phyloP scores from a whole-genome alignment of 2,888 invertebrate genomes.

The Dicranocentrus wangi region DNA sequence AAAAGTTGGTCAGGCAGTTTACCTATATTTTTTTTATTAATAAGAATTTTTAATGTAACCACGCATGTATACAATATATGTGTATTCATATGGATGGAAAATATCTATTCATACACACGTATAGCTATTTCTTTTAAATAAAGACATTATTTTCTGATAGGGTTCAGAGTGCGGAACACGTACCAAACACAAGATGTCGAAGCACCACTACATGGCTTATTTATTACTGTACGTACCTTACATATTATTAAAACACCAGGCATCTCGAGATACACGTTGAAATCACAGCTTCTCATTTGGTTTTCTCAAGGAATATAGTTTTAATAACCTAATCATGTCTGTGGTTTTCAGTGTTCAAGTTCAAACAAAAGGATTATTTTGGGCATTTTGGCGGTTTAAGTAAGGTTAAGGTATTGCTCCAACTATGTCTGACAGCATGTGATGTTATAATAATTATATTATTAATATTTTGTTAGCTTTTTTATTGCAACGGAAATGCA shows the following conservation, averaged over 20 bases:
- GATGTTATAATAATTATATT: background rate
- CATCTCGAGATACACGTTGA: constrained; percentile 19
- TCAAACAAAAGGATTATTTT: background rate
- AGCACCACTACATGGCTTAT: background rate
- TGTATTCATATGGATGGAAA: background rate
- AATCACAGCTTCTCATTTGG: constrained; percentile 18
- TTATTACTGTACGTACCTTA: constrained; percentile 21
- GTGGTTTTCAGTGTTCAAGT: background rate
- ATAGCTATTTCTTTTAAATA: too few species aligned
- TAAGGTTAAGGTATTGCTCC: constrained; percentile 4
- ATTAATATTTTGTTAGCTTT: background rate
- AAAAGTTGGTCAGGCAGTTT: constrained; percentile 44
- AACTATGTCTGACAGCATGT: background rate
- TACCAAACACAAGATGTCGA: too few species aligned
- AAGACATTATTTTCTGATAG: too few species aligned
- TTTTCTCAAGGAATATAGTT: background rate
- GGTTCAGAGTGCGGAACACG: too few species aligned
- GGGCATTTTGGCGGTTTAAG: background rate
- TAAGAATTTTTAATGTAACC: too few species aligned
- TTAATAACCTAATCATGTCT: background rate
- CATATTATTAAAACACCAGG: constrained; percentile 1
- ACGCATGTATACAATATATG: background rate
- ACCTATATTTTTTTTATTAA: too few species aligned
- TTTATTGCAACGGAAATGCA: constrained; percentile 8
- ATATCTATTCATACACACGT: too few species aligned